A percentile compares a stretch with the other conserved stretches of the same genome.
phyloP scores from a whole-genome alignment of 1,140 invertebrate genomes.

The Zaprionus davidi region DNA sequence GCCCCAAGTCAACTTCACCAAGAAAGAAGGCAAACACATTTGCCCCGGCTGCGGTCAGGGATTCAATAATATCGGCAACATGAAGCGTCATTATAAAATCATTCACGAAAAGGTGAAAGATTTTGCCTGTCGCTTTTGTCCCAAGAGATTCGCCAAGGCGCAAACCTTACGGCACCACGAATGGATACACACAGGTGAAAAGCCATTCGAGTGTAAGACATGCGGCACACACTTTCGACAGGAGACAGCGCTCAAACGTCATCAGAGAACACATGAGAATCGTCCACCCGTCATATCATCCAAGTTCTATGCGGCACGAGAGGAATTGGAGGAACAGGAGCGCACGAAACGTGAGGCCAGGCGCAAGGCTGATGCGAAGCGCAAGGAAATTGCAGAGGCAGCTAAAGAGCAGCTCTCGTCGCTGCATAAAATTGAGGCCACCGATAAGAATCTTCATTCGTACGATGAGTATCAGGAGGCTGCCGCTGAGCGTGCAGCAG shows the following conservation, averaged over 20 bases:
- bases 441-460: slow-evolving; percentile 64
- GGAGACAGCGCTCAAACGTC: slow-evolving; percentile 76
- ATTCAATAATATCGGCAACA: slow-evolving; percentile 79
- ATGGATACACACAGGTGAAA: slow-evolving; percentile 85
- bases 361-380: slow-evolving; percentile 68
- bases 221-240: slow-evolving; percentile 80
- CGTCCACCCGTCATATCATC: slow-evolving; percentile 72
- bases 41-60: slow-evolving; percentile 80
- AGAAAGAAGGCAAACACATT: slow-evolving; percentile 79
- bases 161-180: slow-evolving; percentile 82
- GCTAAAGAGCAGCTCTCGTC: slow-evolving; percentile 73
- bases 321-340: slow-evolving; percentile 76
- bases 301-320: slow-evolving; percentile 75
- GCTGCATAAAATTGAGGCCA: slow-evolving; percentile 64
- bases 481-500: slow-evolving; percentile 68
- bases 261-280: slow-evolving; percentile 79
- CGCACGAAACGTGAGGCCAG: slow-evolving; percentile 68
- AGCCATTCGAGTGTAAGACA: slow-evolving; percentile 75
- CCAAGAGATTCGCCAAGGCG: slow-evolving; percentile 76
- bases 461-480: slow-evolving; percentile 74
- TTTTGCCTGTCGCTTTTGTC: slow-evolving; percentile 78
- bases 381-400: slow-evolving; percentile 73
- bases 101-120: slow-evolving; percentile 83
- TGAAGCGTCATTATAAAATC: slow-evolving; percentile 80
- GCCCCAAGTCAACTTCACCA: slow-evolving; percentile 78